Conservation (phyloP, 2,888 invertebrate species). For the Dynastes grantii region DNA sequence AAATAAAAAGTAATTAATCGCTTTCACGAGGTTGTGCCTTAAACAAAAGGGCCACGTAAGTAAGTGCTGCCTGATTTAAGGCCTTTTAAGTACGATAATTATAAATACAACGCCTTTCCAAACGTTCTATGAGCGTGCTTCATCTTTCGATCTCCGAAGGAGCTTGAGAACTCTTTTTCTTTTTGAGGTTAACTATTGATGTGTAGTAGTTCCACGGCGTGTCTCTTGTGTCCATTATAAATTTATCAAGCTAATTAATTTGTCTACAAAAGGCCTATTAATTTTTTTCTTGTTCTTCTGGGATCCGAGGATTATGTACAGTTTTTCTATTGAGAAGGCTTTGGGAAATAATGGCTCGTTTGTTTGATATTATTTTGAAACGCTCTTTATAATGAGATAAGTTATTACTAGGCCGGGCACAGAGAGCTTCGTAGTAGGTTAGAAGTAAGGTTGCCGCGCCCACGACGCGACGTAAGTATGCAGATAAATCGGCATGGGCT, state of each 20-base stretch:
- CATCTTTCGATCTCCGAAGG: background rate
- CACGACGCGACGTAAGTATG: too few species aligned
- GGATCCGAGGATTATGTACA: too few species aligned
- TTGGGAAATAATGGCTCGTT: too few species aligned
- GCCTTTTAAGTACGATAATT: constrained; percentile 37
- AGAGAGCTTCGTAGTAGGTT: too few species aligned
- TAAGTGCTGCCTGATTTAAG: constrained; percentile 1
- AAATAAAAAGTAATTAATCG: constrained; percentile 47
- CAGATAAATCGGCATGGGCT: too few species aligned
- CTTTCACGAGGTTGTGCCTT: constrained; percentile 26
- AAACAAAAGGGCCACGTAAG: constrained; percentile 12
- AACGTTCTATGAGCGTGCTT: background rate
- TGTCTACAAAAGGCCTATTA: constrained; percentile 49
- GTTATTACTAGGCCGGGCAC: too few species aligned
- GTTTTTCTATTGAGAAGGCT: too few species aligned
- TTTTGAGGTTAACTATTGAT: background rate
- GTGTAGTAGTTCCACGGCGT: constrained; percentile 2
- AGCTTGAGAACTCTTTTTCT: background rate
- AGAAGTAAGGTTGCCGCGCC: too few species aligned
- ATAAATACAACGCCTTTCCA: constrained; percentile 32
- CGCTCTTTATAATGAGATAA: too few species aligned
- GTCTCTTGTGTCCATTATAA: constrained; percentile 37
- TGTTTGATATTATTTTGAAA: too few species aligned
- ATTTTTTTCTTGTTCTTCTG: constrained; percentile 21
- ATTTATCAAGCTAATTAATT: constrained; percentile 50